These are phyloP conservation scores for Leptobrachium ailaonicum DNA, from an alignment of 2,113 vertebrate species.

Conservation along the genomic window DNA sequence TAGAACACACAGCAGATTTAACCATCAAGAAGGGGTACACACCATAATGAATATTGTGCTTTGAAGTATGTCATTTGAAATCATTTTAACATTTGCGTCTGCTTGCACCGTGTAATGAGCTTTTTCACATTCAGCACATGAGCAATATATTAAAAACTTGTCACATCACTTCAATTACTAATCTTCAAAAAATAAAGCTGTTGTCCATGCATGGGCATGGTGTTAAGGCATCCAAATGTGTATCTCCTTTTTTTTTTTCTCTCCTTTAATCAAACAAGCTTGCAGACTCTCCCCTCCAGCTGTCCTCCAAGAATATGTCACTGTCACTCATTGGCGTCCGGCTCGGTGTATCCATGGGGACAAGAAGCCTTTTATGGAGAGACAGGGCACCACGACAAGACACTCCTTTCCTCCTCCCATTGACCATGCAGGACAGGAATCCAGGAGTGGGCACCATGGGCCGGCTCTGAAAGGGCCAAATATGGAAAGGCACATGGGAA, in stretches of 20 bases:
- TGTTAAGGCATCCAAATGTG: rapidly evolving
- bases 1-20: too few relatives aligned
- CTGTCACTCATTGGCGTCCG: neutral
- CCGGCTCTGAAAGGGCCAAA: constrained; percentile 28
- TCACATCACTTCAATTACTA: neutral
- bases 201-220: neutral
- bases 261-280: neutral
- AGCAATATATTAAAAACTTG: neutral
- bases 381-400: constrained; percentile 9
- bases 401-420: constrained; percentile 12
- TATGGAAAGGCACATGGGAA: constrained; percentile 3
- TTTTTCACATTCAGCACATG: neutral
- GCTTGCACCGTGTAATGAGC: too few relatives aligned
- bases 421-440: constrained; percentile 3
- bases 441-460: constrained; percentile 8
- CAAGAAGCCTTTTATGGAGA: constrained; percentile 7
- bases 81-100: too few relatives aligned
- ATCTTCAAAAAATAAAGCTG: neutral
- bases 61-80: too few relatives aligned
- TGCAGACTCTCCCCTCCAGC: neutral
- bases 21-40: too few relatives aligned
- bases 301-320: constrained; percentile 5
- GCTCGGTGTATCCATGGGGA: neutral
- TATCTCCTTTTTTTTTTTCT: neutral
- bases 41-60: too few relatives aligned